These are phyloP conservation scores for Omphaloscelis lunosa DNA, from an alignment of 2,888 invertebrate species.

Conservation along the genomic window DNA sequence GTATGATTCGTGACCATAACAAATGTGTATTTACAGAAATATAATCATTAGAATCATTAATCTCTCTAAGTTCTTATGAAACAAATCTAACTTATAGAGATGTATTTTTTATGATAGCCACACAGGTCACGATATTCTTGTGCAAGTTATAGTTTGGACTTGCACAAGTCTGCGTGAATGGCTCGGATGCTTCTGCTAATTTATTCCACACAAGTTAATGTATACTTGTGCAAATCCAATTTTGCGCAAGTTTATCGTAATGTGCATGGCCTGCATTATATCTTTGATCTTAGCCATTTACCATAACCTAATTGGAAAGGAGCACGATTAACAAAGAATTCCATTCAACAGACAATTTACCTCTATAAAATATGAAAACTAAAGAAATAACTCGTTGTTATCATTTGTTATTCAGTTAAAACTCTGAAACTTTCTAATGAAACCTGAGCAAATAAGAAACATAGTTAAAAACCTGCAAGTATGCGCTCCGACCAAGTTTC, in stretches of 20 bases:
- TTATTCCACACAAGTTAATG: too few relatives aligned
- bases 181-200: too few relatives aligned
- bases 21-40: too few relatives aligned
- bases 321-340: background rate
- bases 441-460: conserved; percentile 26
- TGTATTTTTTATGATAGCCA: background rate
- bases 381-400: conserved; percentile 16
- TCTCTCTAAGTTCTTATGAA: too few relatives aligned
- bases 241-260: too few relatives aligned
- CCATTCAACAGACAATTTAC: background rate
- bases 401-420: conserved; percentile 39
- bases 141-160: too few relatives aligned
- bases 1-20: too few relatives aligned
- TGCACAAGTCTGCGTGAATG: too few relatives aligned
- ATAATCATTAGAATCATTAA: too few relatives aligned
- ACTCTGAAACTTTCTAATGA: conserved; percentile 38
- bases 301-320: background rate
- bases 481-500: conserved; percentile 37
- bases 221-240: too few relatives aligned
- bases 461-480: conserved; percentile 29
- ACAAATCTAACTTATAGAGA: too few relatives aligned
- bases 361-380: background rate
- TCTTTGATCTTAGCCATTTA: background rate
- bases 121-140: too few relatives aligned
- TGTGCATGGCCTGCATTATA: background rate